These are phyloP conservation scores for Drosophila auraria DNA, from an alignment of 1,140 invertebrate genomes.

Conservation along the genomic window DNA sequence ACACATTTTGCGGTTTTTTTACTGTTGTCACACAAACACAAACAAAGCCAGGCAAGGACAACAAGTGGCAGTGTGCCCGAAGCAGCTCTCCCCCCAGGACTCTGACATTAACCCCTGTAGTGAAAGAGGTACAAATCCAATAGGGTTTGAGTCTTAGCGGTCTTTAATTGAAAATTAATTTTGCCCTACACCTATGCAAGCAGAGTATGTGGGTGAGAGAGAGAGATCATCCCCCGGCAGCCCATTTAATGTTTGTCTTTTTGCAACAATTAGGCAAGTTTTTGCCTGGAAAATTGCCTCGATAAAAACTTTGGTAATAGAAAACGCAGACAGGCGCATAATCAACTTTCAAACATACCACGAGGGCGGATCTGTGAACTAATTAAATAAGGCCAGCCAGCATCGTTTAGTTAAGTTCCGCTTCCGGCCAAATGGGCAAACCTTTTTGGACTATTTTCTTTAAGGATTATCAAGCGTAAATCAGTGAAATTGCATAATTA, in stretches of 20 bases:
- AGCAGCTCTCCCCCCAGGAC: not conserved
- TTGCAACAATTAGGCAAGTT: slow-evolving; percentile 40
- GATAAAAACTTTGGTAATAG: slow-evolving; percentile 35
- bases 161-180: slow-evolving; percentile 69
- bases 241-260: slow-evolving; percentile 14
- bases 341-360: slow-evolving; percentile 15
- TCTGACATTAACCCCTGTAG: not conserved
- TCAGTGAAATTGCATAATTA: slow-evolving; percentile 6
- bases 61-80: slow-evolving; percentile 29
- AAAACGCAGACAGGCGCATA: slow-evolving; percentile 21
- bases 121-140: not conserved
- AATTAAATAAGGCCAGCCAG: slow-evolving; percentile 36
- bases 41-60: slow-evolving; percentile 16
- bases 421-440: slow-evolving; percentile 20
- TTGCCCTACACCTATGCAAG: slow-evolving; percentile 31
- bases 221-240: too few relatives aligned
- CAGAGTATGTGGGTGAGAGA: not conserved
- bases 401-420: slow-evolving; percentile 11
- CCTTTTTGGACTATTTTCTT: slow-evolving; percentile 12
- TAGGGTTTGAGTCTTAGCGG: slow-evolving; percentile 29
- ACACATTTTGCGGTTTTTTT: slow-evolving; percentile 41
- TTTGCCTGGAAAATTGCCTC: slow-evolving; percentile 13
- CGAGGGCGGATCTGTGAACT: slow-evolving; percentile 8
- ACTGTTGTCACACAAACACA: slow-evolving; percentile 42
- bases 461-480: slow-evolving; percentile 10